Percentiles rank a stretch among this genome's conserved stretches.
Evolutionary conservation across 2,797 vertebrate genomes (phyloP).

Genomic region (Loriculus beryllinus): DNA sequence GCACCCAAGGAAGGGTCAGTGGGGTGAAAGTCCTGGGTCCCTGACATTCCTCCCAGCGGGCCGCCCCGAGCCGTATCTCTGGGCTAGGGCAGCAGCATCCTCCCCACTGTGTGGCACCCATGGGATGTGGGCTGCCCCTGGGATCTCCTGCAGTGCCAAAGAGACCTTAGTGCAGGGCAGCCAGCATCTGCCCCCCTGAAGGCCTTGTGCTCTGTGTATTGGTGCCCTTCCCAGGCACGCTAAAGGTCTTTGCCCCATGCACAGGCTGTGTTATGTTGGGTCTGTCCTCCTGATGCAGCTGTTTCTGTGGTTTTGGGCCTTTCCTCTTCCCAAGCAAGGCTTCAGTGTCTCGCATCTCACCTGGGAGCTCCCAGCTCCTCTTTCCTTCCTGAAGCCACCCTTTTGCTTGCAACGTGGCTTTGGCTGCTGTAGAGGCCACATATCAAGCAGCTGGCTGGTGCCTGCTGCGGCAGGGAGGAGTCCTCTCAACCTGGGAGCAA

Average conservation of each 20-base stretch:
- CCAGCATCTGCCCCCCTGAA: neutral
- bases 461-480: neutral
- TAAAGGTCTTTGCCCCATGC: neutral
- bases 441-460: neutral
- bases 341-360: neutral
- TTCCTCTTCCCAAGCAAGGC: neutral
- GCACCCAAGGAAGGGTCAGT: neutral
- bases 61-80: neutral
- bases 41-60: neutral
- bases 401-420: neutral
- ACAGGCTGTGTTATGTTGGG: neutral
- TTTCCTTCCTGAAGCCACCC: neutral
- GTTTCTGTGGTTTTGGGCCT: neutral
- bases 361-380: neutral
- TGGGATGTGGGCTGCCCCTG: neutral
- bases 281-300: neutral
- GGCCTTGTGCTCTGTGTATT: neutral
- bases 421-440: neutral
- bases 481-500: neutral
- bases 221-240: neutral
- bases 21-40: neutral
- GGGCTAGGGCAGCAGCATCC: neutral
- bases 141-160: conserved; percentile 38
- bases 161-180: neutral
- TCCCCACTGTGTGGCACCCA: rapidly evolving